phyloP scores from a whole-genome alignment of 2,888 invertebrate genomes.

The Ferrisia virgata region DNA sequence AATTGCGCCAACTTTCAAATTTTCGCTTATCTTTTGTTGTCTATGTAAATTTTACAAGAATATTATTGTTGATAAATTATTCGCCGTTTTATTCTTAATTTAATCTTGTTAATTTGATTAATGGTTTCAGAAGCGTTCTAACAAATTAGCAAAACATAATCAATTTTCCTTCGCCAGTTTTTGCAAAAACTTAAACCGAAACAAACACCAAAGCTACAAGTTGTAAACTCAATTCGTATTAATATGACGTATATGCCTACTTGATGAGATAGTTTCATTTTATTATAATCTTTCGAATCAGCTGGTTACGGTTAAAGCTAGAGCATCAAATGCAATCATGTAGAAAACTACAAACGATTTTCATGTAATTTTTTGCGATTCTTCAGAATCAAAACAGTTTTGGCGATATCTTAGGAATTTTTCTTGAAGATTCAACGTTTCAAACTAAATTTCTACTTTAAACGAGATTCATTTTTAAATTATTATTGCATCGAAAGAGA shows the following conservation, averaged over 20 bases:
- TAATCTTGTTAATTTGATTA: slow-evolving; percentile 32
- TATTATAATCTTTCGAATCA: too few relatives aligned
- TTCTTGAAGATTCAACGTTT: too few relatives aligned
- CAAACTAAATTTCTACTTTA: too few relatives aligned
- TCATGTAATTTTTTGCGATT: too few relatives aligned
- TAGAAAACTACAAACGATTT: too few relatives aligned
- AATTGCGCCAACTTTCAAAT: background rate
- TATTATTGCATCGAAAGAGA: too few relatives aligned
- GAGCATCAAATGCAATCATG: too few relatives aligned
- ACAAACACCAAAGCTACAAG: background rate
- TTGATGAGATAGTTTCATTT: too few relatives aligned
- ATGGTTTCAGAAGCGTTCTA: background rate
- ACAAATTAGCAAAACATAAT: slow-evolving; percentile 28
- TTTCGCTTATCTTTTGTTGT: slow-evolving; percentile 3
- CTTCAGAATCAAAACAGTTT: too few relatives aligned
- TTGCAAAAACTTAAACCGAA: background rate
- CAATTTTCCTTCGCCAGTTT: background rate
- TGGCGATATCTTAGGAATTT: too few relatives aligned
- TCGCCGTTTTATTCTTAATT: slow-evolving; percentile 29
- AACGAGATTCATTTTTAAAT: too few relatives aligned
- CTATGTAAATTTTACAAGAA: background rate
- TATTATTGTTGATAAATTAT: slow-evolving; percentile 34
- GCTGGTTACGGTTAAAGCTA: too few relatives aligned
- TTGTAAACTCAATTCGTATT: background rate
- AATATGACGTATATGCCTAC: background rate